Conservation (phyloP, 2,888 invertebrate genomes). For the Drosophila pseudotakahashii region DNA sequence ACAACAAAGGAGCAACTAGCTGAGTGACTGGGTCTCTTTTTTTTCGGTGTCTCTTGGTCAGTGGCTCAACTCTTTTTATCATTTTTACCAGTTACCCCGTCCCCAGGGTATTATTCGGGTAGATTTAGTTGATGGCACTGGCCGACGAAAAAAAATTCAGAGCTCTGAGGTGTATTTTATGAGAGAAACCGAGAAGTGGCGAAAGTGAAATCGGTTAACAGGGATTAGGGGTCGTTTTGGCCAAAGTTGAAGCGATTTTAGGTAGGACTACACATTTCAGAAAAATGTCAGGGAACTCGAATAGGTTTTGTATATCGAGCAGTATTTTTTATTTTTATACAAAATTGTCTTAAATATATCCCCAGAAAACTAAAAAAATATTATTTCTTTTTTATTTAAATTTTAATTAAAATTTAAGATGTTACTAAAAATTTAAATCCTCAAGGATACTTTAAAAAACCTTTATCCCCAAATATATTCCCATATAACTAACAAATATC, state of each 20-base stretch:
- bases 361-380: too few species aligned
- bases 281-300: too few species aligned
- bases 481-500: too few species aligned
- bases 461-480: too few species aligned
- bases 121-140: conserved; percentile 49
- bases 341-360: too few species aligned
- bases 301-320: too few species aligned
- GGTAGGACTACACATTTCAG: too few species aligned
- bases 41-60: conserved; percentile 58
- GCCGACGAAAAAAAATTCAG: conserved; percentile 8
- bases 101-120: conserved; percentile 63
- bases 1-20: conserved; percentile 58
- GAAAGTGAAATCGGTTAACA: conserved; percentile 17
- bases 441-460: too few species aligned
- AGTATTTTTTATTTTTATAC: too few species aligned
- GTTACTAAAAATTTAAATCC: too few species aligned
- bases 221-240: conserved; percentile 24
- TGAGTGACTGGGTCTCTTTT: conserved; percentile 58
- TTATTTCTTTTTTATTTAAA: too few species aligned
- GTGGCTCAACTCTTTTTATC: conserved; percentile 76
- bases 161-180: conserved; percentile 29
- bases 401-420: too few species aligned
- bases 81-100: conserved; percentile 53
- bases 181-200: not conserved
- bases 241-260: not conserved